Evolutionary conservation across 2,113 vertebrate genomes (phyloP).

Genomic region (Protomyctophum bolini): DNA sequence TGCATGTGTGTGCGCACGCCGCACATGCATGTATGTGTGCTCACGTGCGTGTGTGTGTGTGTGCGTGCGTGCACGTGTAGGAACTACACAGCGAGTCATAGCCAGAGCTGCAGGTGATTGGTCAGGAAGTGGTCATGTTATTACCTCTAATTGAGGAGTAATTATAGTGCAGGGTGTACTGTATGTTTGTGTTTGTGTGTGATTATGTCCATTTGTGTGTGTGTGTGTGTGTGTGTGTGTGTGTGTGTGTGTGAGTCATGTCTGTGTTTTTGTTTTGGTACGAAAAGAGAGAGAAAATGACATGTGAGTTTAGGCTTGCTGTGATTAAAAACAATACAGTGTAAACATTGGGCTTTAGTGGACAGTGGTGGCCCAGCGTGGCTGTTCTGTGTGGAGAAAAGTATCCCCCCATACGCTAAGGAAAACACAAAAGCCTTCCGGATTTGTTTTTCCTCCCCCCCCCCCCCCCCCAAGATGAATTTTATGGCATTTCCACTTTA

Average conservation of each 20-base stretch:
- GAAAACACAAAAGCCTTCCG: too few relatives aligned
- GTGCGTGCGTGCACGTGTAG: conserved; percentile 15
- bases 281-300: conserved; percentile 70
- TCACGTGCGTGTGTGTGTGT: conserved; percentile 1
- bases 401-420: neutral
- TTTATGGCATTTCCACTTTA: too few relatives aligned
- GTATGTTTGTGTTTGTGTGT: neutral
- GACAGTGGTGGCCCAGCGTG: conserved; percentile 53
- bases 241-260: conserved; percentile 4
- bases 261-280: conserved; percentile 77
- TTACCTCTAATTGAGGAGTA: too few relatives aligned
- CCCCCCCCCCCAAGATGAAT: too few relatives aligned
- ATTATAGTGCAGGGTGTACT: neutral
- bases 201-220: conserved; percentile 38
- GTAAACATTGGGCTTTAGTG: conserved; percentile 70
- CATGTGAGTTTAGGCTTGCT: conserved; percentile 68
- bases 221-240: conserved; percentile 1
- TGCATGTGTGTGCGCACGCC: too few relatives aligned
- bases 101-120: too few relatives aligned
- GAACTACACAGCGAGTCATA: too few relatives aligned
- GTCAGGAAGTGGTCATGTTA: too few relatives aligned
- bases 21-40: conserved; percentile 54
- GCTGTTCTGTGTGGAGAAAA: conserved; percentile 36
- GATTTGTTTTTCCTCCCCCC: too few relatives aligned
- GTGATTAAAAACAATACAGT: conserved; percentile 77